A percentile compares a stretch with the other conserved stretches of the same genome.
phyloP scores from a whole-genome alignment of 2,888 invertebrate genomes.

The Cephus pulcher region DNA sequence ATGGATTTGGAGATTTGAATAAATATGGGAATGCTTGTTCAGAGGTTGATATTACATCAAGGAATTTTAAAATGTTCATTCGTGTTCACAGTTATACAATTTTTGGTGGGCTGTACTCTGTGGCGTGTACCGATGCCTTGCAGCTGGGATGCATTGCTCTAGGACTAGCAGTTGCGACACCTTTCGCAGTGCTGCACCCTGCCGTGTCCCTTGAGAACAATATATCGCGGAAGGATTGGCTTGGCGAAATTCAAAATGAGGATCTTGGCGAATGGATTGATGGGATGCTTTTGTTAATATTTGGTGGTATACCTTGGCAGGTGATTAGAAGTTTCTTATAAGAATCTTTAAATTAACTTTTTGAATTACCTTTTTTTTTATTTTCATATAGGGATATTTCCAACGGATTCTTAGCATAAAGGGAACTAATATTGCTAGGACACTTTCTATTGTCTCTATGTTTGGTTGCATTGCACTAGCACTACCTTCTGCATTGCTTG shows the following conservation, averaged over 20 bases:
- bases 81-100: constrained; percentile 71
- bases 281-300: constrained; percentile 71
- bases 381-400: constrained; percentile 70
- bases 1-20: neutral
- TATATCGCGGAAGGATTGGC: constrained; percentile 68
- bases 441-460: constrained; percentile 75
- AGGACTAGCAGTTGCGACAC: constrained; percentile 76
- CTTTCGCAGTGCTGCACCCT: constrained; percentile 72
- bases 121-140: constrained; percentile 79
- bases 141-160: constrained; percentile 76
- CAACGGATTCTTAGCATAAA: constrained; percentile 77
- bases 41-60: neutral
- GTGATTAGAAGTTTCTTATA: constrained; percentile 50
- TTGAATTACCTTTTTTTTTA: neutral
- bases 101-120: constrained; percentile 77
- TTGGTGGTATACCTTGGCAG: constrained; percentile 80
- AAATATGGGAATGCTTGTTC: neutral
- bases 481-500: constrained; percentile 75
- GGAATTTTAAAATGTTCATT: neutral
- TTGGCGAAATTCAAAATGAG: constrained; percentile 68
- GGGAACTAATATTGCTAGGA: constrained; percentile 73
- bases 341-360: neutral
- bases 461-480: constrained; percentile 75
- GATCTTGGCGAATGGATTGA: constrained; percentile 71
- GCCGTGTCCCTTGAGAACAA: constrained; percentile 66